These are phyloP conservation scores for Phallusia fumigata DNA, from an alignment of 23 tunicate species.

Conservation along the genomic window DNA sequence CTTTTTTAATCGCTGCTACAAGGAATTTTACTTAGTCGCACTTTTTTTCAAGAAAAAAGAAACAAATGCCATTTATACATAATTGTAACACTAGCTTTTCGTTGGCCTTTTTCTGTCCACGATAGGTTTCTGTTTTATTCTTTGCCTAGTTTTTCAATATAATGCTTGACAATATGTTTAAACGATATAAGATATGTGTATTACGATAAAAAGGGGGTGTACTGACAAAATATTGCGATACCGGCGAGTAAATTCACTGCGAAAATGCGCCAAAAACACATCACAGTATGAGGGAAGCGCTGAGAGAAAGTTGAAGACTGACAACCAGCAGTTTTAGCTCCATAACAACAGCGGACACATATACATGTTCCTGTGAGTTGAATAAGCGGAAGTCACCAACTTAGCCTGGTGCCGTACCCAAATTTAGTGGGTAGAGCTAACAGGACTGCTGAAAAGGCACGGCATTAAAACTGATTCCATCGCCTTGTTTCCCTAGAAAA, in stretches of 20 bases:
- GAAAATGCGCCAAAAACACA: constrained; percentile 1
- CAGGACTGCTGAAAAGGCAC: constrained; percentile 4
- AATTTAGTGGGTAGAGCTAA: not conserved
- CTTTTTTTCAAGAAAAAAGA: too few species aligned
- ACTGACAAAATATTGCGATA: not conserved
- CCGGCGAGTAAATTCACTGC: not conserved
- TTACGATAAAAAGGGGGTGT: constrained; percentile 7
- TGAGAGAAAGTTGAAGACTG: not conserved
- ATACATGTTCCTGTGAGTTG: not conserved
- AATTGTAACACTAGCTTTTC: too few species aligned
- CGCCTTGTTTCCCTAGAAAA: not conserved
- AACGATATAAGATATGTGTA: not conserved
- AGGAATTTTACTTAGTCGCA: too few species aligned
- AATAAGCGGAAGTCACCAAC: not conserved
- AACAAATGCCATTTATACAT: too few species aligned
- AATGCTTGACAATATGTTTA: not conserved
- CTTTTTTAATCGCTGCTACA: too few species aligned
- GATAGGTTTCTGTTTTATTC: too few species aligned
- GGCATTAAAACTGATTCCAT: not conserved
- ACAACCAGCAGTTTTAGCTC: not conserved
- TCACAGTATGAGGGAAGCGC: not conserved
- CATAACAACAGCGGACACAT: not conserved
- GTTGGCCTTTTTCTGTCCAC: too few species aligned
- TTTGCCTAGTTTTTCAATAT: not conserved
- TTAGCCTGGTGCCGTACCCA: not conserved